phyloP scores from a whole-genome alignment of 1,140 invertebrate genomes.

The Tenebrio molitor region DNA sequence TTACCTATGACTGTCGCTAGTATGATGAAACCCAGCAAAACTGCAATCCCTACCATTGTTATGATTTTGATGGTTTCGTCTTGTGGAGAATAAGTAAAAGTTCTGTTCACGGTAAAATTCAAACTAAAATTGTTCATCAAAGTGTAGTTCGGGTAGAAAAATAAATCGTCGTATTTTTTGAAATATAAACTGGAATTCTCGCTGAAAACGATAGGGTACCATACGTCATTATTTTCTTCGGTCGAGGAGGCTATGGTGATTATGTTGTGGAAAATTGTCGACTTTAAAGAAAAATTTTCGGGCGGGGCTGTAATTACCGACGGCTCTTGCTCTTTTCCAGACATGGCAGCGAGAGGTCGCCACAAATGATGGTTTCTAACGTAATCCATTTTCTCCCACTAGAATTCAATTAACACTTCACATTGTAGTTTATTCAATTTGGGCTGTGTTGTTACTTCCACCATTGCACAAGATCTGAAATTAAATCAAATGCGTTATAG shows the following conservation, averaged over 20 bases:
- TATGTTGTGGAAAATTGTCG: conserved; percentile 12
- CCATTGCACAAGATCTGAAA: conserved; percentile 34
- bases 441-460: conserved; percentile 17
- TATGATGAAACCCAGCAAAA: conserved; percentile 72
- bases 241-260: conserved; percentile 14
- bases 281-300: conserved; percentile 44
- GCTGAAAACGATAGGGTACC: conserved; percentile 55
- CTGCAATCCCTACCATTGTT: conserved; percentile 69
- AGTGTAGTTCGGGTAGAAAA: conserved; percentile 31
- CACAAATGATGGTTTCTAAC: conserved; percentile 55
- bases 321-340: conserved; percentile 48
- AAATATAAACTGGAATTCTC: conserved; percentile 56
- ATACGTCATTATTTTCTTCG: conserved; percentile 53
- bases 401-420: conserved; percentile 43
- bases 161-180: conserved; percentile 50
- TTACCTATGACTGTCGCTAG: conserved; percentile 73
- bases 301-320: conserved; percentile 34
- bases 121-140: conserved; percentile 32
- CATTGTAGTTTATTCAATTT: conserved; percentile 34
- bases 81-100: conserved; percentile 11
- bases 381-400: conserved; percentile 55
- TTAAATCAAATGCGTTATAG: conserved; percentile 29
- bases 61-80: conserved; percentile 59
- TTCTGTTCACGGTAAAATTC: conserved; percentile 30
- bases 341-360: conserved; percentile 55